These are phyloP conservation scores for Xenotilapia longispinis DNA, from an alignment of 2,113 vertebrate genomes.

Conservation along the genomic window DNA sequence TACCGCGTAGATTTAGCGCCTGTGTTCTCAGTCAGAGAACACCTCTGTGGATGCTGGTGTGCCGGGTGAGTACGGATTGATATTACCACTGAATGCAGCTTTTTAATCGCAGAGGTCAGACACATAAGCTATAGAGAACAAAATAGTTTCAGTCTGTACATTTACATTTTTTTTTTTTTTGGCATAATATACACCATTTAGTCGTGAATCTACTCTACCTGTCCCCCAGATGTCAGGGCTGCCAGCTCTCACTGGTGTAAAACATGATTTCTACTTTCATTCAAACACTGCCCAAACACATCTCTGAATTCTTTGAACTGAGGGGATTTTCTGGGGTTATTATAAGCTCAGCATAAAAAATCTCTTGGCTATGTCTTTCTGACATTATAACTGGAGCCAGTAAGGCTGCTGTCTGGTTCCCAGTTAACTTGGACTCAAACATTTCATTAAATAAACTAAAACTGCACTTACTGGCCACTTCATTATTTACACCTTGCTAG, in stretches of 20 bases:
- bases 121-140: background rate
- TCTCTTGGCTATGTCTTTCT: background rate
- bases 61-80: conserved; percentile 33
- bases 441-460: background rate
- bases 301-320: background rate
- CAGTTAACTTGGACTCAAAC: background rate
- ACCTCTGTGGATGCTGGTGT: background rate
- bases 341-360: background rate
- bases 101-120: conserved; percentile 5
- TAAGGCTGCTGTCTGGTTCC: background rate
- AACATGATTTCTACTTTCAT: background rate
- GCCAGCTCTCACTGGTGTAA: rapidly evolving
- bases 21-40: conserved; percentile 18
- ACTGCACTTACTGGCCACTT: background rate
- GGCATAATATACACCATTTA: background rate
- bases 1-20: background rate
- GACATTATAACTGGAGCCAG: background rate
- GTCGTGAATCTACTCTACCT: rapidly evolving
- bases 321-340: background rate
- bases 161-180: background rate
- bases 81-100: conserved; percentile 7
- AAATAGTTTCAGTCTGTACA: background rate
- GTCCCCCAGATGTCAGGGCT: background rate
- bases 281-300: background rate
- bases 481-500: background rate